These are phyloP conservation scores for Ceratosolen solmsi DNA, from an alignment of 1,140 invertebrate species.

Conservation along the genomic window DNA sequence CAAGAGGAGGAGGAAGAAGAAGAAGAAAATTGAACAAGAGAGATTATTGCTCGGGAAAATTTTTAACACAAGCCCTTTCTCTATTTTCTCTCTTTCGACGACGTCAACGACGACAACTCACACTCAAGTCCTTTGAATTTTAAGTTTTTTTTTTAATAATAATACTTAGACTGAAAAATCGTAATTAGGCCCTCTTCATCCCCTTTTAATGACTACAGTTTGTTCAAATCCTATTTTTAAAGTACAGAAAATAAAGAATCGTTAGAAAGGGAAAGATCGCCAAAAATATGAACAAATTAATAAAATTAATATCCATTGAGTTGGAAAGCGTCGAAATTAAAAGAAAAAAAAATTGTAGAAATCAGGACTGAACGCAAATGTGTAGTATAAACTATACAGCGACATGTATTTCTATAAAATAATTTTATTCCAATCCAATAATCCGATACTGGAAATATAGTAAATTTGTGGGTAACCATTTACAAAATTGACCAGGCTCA, in stretches of 20 bases:
- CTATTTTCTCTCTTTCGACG: slow-evolving; percentile 49
- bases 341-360: slow-evolving; percentile 45
- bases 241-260: slow-evolving; percentile 42
- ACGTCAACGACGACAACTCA: slow-evolving; percentile 47
- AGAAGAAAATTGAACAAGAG: slow-evolving; percentile 67
- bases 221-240: slow-evolving; percentile 27
- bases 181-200: slow-evolving; percentile 44
- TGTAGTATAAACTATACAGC: slow-evolving; percentile 32
- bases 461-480: slow-evolving; percentile 37
- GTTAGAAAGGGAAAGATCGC: slow-evolving; percentile 48
- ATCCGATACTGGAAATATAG: slow-evolving; percentile 29
- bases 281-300: slow-evolving; percentile 40
- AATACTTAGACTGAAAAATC: slow-evolving; percentile 44
- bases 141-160: slow-evolving; percentile 43
- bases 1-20: slow-evolving; percentile 73
- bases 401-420: slow-evolving; percentile 33
- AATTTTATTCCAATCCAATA: slow-evolving; percentile 29
- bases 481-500: slow-evolving; percentile 36
- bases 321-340: slow-evolving; percentile 48
- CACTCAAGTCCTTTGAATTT: slow-evolving; percentile 43
- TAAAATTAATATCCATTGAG: slow-evolving; percentile 21
- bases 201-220: slow-evolving; percentile 40
- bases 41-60: slow-evolving; percentile 54
- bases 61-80: slow-evolving; percentile 56
- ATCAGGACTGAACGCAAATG: slow-evolving; percentile 22